Evolutionary conservation across 2,888 invertebrate species (phyloP).

Genomic region (Thumatha senex): DNA sequence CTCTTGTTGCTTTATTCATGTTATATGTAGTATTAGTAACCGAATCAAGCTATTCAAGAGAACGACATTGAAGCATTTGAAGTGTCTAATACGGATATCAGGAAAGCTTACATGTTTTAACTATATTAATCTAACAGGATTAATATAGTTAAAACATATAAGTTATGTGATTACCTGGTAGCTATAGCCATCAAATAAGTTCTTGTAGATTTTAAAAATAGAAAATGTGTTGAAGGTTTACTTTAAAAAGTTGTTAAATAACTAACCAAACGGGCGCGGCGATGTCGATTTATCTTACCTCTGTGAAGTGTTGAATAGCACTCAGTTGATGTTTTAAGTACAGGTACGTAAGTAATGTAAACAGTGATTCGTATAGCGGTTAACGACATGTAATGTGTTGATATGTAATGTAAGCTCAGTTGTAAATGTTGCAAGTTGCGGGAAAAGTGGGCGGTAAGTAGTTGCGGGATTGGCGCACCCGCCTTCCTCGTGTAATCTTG

Average conservation of each 20-base stretch:
- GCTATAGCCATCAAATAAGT: too few relatives aligned
- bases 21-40: too few relatives aligned
- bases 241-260: background rate
- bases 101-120: too few relatives aligned
- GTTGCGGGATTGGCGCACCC: constrained; percentile 24
- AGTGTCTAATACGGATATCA: constrained; percentile 1
- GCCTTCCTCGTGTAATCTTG: constrained; percentile 6
- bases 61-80: constrained; percentile 2
- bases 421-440: constrained; percentile 36
- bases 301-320: constrained; percentile 46
- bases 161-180: too few relatives aligned
- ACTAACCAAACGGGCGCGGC: background rate
- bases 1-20: too few relatives aligned
- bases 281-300: constrained; percentile 5
- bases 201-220: too few relatives aligned
- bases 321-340: constrained; percentile 41
- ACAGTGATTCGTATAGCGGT: constrained; percentile 51
- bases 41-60: too few relatives aligned
- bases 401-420: constrained; percentile 42
- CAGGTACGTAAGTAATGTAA: constrained; percentile 42
- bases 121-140: too few relatives aligned
- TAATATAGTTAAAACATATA: too few relatives aligned
- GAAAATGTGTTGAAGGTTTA: too few relatives aligned
- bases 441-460: constrained; percentile 47
- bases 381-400: constrained; percentile 50